Base-by-base conservation (phyloP, 2,113 vertebrate species). In the Acanthochromis polyacanthus region DNA sequence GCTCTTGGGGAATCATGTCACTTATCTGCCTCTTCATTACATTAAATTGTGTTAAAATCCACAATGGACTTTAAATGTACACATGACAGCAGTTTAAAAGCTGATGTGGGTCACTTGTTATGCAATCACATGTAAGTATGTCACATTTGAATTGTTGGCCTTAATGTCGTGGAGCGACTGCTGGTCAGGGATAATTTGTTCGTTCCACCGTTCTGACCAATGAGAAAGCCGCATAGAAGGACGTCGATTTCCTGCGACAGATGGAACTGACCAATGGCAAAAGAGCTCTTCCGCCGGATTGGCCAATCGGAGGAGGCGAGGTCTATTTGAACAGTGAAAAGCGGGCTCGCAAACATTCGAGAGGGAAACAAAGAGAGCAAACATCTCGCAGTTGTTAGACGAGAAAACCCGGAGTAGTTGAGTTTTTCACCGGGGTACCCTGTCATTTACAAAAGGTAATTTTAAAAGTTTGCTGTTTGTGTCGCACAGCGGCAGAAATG, bases 291-390 rank as follows among this genome's bases (percentile, higher is more conserved):
- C 1, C 0, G 50, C 3, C 12, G 11, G 3, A 5, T 74, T n/a
- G 64, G 17, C 93, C 93, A 93, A 92, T 94, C 16, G 76, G 77
- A 78, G 8, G 73, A 66, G 51, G 23, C 10, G 40, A 57, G 25
- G 51, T 68, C 25, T 61, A 84, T 94, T 94, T 94, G 89, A 94
- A 94, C 60, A 58, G 8, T 55, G 68, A 75, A 84, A 88, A 89
- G 93, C 91, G 92, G 90, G 83, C 59, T 85, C 0, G 28, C 65
- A 14, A 53, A 43, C 65, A 85, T 90, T 92, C 83, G 79, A 86
- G 89, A 89, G 90, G 88, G 91, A 92, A 92, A 90, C 89, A 88
- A 90, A 90, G 87, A 32, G 28, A 3, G 74, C 0, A 0, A 48
- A 25, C 36, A 30, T 45, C n/a, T 28, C 20, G 50, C 16, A 5